These are phyloP conservation scores for Tupiocoris notatus DNA, from an alignment of 2,888 invertebrate species.

Conservation along the genomic window DNA sequence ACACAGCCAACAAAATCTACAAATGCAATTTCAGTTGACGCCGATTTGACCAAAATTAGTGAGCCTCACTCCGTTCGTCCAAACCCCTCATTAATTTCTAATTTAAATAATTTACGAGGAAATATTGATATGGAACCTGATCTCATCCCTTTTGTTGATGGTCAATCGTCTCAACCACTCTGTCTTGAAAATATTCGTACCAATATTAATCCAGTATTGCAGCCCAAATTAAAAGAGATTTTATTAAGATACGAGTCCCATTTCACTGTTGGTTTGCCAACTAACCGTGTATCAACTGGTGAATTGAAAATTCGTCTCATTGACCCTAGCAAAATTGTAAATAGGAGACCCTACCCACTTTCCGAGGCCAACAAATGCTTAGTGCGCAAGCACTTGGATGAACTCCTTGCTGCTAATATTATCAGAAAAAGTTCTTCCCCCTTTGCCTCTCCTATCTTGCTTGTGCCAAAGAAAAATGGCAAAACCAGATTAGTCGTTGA, in stretches of 20 bases:
- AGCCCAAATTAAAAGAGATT: not conserved
- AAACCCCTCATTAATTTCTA: not conserved
- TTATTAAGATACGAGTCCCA: not conserved
- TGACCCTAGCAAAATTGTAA: not conserved
- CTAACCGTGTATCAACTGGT: conserved; percentile 2
- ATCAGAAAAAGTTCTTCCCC: conserved; percentile 21
- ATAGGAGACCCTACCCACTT: conserved; percentile 1
- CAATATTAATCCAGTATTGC: not conserved
- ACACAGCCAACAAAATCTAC: not conserved
- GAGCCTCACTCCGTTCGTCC: not conserved
- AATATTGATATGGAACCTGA: not conserved
- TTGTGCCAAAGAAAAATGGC: conserved; percentile 18
- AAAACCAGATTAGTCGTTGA: conserved; percentile 4
- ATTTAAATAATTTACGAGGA: not conserved
- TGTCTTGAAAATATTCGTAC: not conserved
- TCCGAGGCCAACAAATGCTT: not conserved
- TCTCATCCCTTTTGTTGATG: not conserved
- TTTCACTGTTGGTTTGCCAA: conserved; percentile 1
- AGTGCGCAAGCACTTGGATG: not conserved
- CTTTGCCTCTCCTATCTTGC: conserved; percentile 10
- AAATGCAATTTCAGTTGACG: not conserved
- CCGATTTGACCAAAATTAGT: not conserved
- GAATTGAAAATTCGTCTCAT: not conserved
- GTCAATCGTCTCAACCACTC: not conserved
- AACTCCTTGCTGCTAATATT: conserved; percentile 1